Evolutionary conservation across 2,888 invertebrate genomes (phyloP), one percentile per base, ranked within the genome.

Genomic region (Panzeria rudis): DNA sequence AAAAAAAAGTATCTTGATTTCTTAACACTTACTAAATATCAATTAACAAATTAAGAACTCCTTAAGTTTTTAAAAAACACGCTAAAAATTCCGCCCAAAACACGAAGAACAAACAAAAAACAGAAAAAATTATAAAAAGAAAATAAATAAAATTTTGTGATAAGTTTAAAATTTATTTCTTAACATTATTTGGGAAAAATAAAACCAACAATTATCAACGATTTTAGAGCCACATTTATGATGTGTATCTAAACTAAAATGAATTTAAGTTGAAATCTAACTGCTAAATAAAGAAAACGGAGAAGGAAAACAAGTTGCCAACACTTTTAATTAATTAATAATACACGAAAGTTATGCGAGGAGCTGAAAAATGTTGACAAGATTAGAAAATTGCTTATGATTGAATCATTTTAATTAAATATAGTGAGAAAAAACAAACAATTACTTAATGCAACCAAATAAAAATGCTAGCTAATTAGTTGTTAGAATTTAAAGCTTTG

Each of bases 151-250:
- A 44, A 76, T 90, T 91, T 90, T 91, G 91, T 91, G 91, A 91
- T 91, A 91, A 89, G 91, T 91, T 91, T 89, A 89, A 87, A 87
- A 35, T 50, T 68, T 59, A 25, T 59, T 68, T 56, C n/a, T 17
- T 7, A 59, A 23, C n/a, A 52, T 41, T 32, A 52, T 87, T 88
- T 89, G 13, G 59, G 50, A 52, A 86, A 84, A 75, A 41, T 66
- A 83, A 86, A 72, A 61, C 17, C 61, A 71, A 44, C 15, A 62
- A 73, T 50, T 69, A 68, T 77, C 68, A 77, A 68, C 50, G 47
- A 77, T 77, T 50, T 47, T 20, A 64, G 38, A 64, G 38, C 17
- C 17, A 15, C 38, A 25, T 54, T 69, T 6, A 50, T 20, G n/a
- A 50, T 32, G 23, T 61, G n/a, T 66, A 76, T 61, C 62, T 77